These are phyloP conservation scores for Tarsius wallacei DNA, from an alignment of 2,797 vertebrate genomes.

Conservation along the genomic window DNA sequence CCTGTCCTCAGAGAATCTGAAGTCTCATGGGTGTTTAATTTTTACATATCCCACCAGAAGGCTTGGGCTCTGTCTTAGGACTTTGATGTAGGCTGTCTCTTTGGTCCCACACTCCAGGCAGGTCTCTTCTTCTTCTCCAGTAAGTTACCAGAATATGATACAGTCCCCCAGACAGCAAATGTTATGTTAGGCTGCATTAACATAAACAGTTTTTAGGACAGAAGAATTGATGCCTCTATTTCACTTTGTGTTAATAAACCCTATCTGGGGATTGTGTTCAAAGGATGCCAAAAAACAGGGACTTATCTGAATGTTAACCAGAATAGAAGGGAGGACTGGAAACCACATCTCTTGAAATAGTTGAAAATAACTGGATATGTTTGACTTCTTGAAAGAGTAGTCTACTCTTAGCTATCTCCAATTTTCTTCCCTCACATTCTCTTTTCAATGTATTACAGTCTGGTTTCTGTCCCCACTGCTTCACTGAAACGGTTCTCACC, in stretches of 20 bases:
- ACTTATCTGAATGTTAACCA: constrained; percentile 46
- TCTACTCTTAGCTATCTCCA: constrained; percentile 47
- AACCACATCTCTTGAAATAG: constrained; percentile 66
- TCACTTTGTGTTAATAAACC: constrained; percentile 65
- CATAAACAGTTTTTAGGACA: constrained; percentile 63
- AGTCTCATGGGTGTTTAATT: constrained; percentile 50
- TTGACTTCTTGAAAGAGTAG: constrained; percentile 62
- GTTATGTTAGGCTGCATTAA: constrained; percentile 55
- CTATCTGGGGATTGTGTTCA: constrained; percentile 1
- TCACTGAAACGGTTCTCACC: constrained; percentile 19
- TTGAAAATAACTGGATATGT: constrained; percentile 10
- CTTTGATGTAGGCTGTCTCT: constrained; percentile 56
- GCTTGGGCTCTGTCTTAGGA: constrained; percentile 7
- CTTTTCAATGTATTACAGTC: constrained; percentile 60
- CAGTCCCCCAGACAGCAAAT: constrained; percentile 44
- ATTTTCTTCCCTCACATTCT: constrained; percentile 40
- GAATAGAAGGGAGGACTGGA: constrained; percentile 26
- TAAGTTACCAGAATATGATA: constrained; percentile 50
- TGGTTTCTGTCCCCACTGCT: constrained; percentile 43
- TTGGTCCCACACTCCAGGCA: constrained; percentile 45
- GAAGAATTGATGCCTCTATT: not conserved
- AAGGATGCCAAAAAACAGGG: constrained; percentile 41
- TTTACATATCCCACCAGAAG: constrained; percentile 36
- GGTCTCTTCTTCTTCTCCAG: constrained; percentile 23
- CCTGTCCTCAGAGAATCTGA: constrained; percentile 13